Evolutionary conservation across 2,797 vertebrate genomes (phyloP).

Genomic region (Propithecus deckenii): DNA sequence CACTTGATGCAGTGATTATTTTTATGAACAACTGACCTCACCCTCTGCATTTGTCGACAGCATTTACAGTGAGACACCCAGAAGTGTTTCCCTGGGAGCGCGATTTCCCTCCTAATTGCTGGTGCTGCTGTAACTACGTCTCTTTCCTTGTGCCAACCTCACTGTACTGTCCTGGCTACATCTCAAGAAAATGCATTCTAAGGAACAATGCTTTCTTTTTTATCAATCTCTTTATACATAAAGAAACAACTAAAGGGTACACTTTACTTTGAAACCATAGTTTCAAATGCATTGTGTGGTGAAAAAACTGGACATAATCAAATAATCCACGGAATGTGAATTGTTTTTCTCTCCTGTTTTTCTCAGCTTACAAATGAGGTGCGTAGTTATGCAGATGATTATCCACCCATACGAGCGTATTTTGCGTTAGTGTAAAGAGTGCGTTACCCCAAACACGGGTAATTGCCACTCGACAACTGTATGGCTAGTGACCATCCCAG

Average conservation of each 20-base stretch:
- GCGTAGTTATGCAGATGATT: not conserved
- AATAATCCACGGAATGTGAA: not conserved
- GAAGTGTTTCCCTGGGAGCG: fast-evolving
- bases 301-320: not conserved
- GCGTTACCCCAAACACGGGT: not conserved
- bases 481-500: not conserved
- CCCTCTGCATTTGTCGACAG: not conserved
- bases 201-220: not conserved
- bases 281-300: not conserved
- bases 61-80: not conserved
- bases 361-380: not conserved
- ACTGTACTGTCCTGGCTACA: fast-evolving
- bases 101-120: not conserved
- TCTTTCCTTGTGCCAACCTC: not conserved
- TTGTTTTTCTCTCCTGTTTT: not conserved
- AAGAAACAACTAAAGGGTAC: not conserved
- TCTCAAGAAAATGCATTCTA: not conserved
- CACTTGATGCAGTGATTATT: not conserved
- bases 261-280: not conserved
- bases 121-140: fast-evolving
- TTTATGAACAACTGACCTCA: not conserved
- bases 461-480: not conserved
- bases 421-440: not conserved
- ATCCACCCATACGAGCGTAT: not conserved
- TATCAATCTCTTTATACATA: not conserved